Percentiles rank a stretch among this genome's conserved stretches.
Conservation (phyloP, 2,113 vertebrate genomes). For the Corynorhinus townsendii region DNA sequence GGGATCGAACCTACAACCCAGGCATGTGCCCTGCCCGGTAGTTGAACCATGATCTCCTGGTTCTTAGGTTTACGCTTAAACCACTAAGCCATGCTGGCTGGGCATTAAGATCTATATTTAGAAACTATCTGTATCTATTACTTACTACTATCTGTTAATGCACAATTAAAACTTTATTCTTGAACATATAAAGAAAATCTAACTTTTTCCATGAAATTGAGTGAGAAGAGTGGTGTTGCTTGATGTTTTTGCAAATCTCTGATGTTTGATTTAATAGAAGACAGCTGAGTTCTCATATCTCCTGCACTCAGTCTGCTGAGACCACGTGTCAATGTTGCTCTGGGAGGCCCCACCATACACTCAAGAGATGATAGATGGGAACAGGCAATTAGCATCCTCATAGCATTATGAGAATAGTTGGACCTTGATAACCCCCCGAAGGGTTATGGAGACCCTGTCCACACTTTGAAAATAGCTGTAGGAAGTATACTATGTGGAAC, state of each 20-base stretch:
- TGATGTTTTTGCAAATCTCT: neutral
- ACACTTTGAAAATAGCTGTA: neutral
- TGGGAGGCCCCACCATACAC: neutral
- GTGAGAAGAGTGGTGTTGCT: neutral
- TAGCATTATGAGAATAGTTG: neutral
- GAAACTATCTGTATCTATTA: neutral
- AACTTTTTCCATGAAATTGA: neutral
- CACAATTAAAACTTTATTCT: neutral
- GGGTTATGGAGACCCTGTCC: neutral
- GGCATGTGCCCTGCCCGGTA: too few species aligned
- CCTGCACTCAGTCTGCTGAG: neutral
- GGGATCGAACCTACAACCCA: too few species aligned
- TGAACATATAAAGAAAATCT: neutral
- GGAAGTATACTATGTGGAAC: neutral
- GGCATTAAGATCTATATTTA: neutral
- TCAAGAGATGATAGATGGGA: neutral
- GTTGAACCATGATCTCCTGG: too few species aligned
- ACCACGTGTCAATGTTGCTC: neutral
- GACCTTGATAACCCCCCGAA: accelerated
- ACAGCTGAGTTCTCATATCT: neutral
- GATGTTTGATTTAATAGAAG: neutral
- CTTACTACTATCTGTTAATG: neutral
- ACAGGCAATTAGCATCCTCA: neutral
- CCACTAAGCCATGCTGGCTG: too few species aligned
- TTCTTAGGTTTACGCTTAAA: too few species aligned